Evolutionary conservation across 2,797 vertebrate genomes (phyloP).

Genomic region (Anabas testudineus): DNA sequence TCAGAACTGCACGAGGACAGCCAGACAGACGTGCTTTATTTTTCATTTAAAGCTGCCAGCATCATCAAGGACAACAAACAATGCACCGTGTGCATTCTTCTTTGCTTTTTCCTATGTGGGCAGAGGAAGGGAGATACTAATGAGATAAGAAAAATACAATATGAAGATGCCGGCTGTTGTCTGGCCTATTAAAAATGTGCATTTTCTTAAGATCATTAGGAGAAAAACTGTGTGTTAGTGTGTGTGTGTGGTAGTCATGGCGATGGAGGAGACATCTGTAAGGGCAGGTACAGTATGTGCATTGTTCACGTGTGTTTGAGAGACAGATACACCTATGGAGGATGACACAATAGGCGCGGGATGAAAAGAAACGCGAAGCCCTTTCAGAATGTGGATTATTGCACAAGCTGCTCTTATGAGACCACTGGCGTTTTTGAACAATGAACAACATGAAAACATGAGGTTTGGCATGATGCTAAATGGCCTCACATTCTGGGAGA

Average conservation of each 20-base stretch:
- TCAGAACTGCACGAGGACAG: conserved; percentile 40
- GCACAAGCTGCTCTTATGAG: conserved; percentile 17
- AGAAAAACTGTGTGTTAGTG: conserved; percentile 3
- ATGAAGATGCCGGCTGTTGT: conserved; percentile 31
- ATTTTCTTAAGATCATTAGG: conserved; percentile 57
- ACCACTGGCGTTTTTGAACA: conserved; percentile 29
- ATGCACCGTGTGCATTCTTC: conserved; percentile 23
- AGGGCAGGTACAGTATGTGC: conserved; percentile 21
- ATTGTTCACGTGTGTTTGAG: conserved; percentile 23
- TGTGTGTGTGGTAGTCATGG: conserved; percentile 40
- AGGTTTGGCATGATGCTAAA: conserved; percentile 31
- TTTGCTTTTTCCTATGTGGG: conserved; percentile 28
- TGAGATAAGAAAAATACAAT: conserved; percentile 54
- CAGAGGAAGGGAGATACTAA: conserved; percentile 41
- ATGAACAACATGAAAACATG: conserved; percentile 37
- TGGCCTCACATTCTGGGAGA: conserved; percentile 12
- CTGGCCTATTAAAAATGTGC: conserved; percentile 56
- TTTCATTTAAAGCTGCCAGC: conserved; percentile 41
- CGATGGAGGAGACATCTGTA: conserved; percentile 20
- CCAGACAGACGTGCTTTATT: conserved; percentile 54
- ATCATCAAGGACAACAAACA: conserved; percentile 56
- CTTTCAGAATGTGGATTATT: conserved; percentile 19
- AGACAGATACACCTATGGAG: conserved; percentile 21
- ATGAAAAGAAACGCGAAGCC: conserved; percentile 5
- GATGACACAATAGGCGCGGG: neutral